Evolutionary conservation across 2,113 vertebrate genomes (phyloP).

Genomic region (Chunga burmeisteri): DNA sequence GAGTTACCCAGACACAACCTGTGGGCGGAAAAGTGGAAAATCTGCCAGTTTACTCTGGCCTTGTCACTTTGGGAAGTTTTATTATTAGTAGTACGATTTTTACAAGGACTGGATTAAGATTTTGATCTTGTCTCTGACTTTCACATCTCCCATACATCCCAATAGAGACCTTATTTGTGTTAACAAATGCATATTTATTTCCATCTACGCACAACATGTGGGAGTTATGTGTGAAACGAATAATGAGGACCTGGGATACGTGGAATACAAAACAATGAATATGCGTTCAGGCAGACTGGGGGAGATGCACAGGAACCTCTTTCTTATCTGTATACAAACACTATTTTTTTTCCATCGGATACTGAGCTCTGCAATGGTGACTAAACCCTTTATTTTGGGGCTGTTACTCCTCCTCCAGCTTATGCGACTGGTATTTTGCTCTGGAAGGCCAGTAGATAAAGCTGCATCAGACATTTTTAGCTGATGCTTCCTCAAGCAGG

Average conservation of each 20-base stretch:
- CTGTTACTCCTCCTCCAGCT: slow-evolving; percentile 9
- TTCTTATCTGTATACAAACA: neutral
- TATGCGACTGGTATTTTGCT: neutral
- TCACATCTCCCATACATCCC: neutral
- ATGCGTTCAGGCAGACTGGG: neutral
- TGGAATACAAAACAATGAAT: neutral
- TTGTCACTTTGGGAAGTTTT: neutral
- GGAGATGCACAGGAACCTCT: neutral
- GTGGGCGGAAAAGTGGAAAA: neutral
- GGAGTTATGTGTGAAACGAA: slow-evolving; percentile 18
- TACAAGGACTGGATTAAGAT: neutral
- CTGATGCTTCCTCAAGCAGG: neutral
- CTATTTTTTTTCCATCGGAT: neutral
- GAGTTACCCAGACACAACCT: neutral
- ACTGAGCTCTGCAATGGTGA: neutral
- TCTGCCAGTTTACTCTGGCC: neutral
- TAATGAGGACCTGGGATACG: neutral
- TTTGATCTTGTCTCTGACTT: neutral
- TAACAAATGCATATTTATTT: slow-evolving; percentile 1
- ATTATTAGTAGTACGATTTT: neutral
- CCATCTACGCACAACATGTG: neutral
- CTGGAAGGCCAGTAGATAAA: neutral
- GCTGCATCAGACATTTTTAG: neutral
- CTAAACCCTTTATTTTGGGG: slow-evolving; percentile 38
- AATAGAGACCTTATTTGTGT: neutral